A percentile compares a stretch with the other conserved stretches of the same genome.
Conservation (phyloP, 2,888 invertebrate genomes). For the Sinhomidia bicolor region DNA sequence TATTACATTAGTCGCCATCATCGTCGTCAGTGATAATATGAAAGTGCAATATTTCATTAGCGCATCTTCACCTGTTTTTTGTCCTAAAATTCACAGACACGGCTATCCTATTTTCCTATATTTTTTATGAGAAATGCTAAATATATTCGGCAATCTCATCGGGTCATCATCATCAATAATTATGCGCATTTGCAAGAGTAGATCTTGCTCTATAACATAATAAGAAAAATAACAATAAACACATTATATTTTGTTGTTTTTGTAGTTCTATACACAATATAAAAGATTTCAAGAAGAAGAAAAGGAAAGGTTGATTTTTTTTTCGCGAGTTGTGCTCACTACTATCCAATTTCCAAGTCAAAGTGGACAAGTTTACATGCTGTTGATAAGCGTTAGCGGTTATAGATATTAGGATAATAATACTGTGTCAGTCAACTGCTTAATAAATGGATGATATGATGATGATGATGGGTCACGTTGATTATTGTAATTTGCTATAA, state of each 20-base stretch:
- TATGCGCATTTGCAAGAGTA: not conserved
- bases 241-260: not conserved
- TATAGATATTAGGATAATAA: constrained; percentile 40
- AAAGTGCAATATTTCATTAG: not conserved
- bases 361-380: not conserved
- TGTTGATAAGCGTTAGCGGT: not conserved
- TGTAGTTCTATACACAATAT: too few species aligned
- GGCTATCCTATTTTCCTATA: constrained; percentile 18
- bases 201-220: not conserved
- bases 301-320: constrained; percentile 40
- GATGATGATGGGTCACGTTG: constrained; percentile 61
- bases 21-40: too few species aligned
- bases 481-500: too few species aligned
- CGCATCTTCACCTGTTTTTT: constrained; percentile 34
- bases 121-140: constrained; percentile 6
- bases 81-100: constrained; percentile 2
- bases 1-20: too few species aligned
- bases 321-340: not conserved
- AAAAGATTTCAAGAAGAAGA: constrained; percentile 7
- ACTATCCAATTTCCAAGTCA: too few species aligned
- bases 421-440: constrained; percentile 53
- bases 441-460: constrained; percentile 50
- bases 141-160: constrained; percentile 33
- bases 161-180: constrained; percentile 36
- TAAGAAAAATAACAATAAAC: not conserved